Evolutionary conservation across 2,797 vertebrate species (phyloP), one percentile per base, ranked within the genome.

Genomic region (Centroberyx gerrardi): DNA sequence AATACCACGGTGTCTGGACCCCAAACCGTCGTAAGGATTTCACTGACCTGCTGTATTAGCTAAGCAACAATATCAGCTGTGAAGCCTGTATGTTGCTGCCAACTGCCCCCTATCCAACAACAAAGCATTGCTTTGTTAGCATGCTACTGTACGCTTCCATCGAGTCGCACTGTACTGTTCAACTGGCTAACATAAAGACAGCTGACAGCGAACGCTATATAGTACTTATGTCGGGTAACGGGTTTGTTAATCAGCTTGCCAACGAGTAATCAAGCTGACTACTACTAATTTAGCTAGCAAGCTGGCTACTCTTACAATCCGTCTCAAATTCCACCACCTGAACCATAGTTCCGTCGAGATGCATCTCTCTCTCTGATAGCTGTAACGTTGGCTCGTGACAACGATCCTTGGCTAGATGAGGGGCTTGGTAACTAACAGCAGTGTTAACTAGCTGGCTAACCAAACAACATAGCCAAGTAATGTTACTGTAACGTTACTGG

Each of bases 91-190:
- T 69, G 86, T 76, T 76, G 86, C 85, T 89, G 89, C 87, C 90
- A 92, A 73, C 87, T 82, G 82, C 83, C 82, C 87, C 85, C 86
- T 94, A 93, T 65, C 93, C 88, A 88, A 93, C 93, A 90, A 94
- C 93, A 94, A 92, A 93, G 92, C 93, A 76, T 81, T 9, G 93
- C 93, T 94, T 93, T 92, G 93, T 93, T 93, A 90, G 91, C 93
- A 88, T 84, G 86, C 90, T 92, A 89, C 91, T 90, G 93, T 94
- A 84, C 81, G 90, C 83, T 64, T 84, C 90, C 92, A 93, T 93
- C 76, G 75, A 87, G 77, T 86, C 64, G 75, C 82, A 78, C 84
- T 65, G 82, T 87, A 82, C 72, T 76, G 84, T 88, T 84, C 89
- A 62, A 73, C 76, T 49, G 78, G 84, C 83, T 46, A 64, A 82